These are phyloP conservation scores for Micropoecilia bifurca DNA, from an alignment of 2,797 vertebrate species.

Conservation along the genomic window DNA sequence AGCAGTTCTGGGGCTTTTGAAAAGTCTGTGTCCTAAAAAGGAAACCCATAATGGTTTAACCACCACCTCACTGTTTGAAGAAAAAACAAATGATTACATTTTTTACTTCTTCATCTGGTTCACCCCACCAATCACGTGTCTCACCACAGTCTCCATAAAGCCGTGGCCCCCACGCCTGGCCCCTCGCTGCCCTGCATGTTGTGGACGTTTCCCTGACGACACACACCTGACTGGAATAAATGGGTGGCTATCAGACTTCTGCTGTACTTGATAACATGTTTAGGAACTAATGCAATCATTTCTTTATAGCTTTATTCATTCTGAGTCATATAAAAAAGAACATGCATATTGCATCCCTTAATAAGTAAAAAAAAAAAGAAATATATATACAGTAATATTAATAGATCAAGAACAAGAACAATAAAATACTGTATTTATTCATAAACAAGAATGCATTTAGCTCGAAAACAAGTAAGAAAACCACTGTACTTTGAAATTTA, in stretches of 20 bases:
- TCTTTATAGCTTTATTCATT: too few relatives aligned
- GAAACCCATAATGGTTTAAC: slow-evolving; percentile 15
- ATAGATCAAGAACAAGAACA: too few relatives aligned
- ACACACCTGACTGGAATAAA: neutral
- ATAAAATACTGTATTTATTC: too few relatives aligned
- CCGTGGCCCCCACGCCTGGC: neutral
- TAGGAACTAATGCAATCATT: neutral
- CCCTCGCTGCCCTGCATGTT: neutral
- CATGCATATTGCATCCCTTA: too few relatives aligned
- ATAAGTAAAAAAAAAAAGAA: too few relatives aligned
- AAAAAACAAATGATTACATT: slow-evolving; percentile 14
- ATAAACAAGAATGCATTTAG: too few relatives aligned
- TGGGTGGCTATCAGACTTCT: neutral
- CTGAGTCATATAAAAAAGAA: too few relatives aligned
- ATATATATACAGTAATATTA: too few relatives aligned
- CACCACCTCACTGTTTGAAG: slow-evolving; percentile 13
- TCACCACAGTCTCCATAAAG: neutral
- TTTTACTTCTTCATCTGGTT: neutral
- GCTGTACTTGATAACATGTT: neutral
- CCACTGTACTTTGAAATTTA: too few relatives aligned
- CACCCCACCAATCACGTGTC: neutral
- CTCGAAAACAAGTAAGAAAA: too few relatives aligned
- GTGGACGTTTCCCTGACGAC: neutral
- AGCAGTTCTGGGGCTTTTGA: slow-evolving; percentile 28
- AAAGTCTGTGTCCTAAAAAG: slow-evolving; percentile 16